Evolutionary conservation across 2,888 invertebrate genomes (phyloP).

Genomic region (Syrista parreyssii): DNA sequence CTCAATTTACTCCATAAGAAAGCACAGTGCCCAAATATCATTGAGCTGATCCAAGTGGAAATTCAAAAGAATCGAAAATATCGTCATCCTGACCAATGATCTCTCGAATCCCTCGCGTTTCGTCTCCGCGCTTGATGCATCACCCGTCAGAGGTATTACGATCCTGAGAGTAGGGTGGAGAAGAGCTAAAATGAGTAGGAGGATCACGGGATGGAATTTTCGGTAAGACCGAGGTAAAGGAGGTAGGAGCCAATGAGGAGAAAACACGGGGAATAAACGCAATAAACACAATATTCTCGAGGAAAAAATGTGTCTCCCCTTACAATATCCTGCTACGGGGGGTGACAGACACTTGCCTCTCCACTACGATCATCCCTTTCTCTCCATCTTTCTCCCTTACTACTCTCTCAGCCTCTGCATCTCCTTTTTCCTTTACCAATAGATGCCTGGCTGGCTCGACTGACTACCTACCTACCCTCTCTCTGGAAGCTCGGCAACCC

Average conservation of each 20-base stretch:
- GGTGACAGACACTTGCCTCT: constrained; percentile 21
- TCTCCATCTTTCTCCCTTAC: constrained; percentile 23
- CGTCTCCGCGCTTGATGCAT: background rate
- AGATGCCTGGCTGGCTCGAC: constrained; percentile 11
- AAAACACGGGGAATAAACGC: constrained; percentile 18
- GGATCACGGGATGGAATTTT: background rate
- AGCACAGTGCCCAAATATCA: background rate
- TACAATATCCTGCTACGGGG: constrained; percentile 21
- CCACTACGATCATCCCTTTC: constrained; percentile 25
- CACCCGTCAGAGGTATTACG: background rate
- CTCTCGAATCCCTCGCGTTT: background rate
- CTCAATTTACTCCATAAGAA: background rate
- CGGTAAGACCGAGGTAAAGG: background rate
- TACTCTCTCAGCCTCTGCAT: constrained; percentile 24
- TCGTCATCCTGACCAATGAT: background rate
- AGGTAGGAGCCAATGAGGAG: background rate
- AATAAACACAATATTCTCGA: constrained; percentile 22
- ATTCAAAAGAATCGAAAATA: background rate
- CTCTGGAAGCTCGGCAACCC: constrained; percentile 7
- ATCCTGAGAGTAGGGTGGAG: background rate
- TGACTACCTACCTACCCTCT: constrained; percentile 11
- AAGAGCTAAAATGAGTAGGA: constrained; percentile 2
- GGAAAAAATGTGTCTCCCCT: constrained; percentile 19
- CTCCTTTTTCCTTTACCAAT: background rate
- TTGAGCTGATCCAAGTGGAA: background rate